Conservation (phyloP, 2,888 invertebrate species). For the Andrena hattorfiana region DNA sequence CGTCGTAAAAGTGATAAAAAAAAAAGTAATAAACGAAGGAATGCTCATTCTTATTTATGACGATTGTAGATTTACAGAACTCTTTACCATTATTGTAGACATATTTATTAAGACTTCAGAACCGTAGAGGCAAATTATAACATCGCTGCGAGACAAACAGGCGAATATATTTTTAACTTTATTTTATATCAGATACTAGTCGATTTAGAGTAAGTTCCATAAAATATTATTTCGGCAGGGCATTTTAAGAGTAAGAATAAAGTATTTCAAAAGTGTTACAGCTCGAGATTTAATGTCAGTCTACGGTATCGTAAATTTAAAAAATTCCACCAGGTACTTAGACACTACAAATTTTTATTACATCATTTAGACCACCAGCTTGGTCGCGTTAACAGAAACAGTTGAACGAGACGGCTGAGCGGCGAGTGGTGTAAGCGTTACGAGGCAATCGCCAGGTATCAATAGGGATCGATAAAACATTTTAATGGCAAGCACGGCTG, state of each 20-base stretch:
- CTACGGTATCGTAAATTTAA: neutral
- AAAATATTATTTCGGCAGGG: slow-evolving; percentile 24
- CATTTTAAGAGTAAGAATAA: slow-evolving; percentile 33
- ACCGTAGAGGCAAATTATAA: neutral
- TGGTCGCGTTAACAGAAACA: neutral
- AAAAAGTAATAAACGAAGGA: neutral
- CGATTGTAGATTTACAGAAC: neutral
- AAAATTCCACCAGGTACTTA: neutral
- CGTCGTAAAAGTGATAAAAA: slow-evolving; percentile 18
- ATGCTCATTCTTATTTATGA: neutral
- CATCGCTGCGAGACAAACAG: neutral
- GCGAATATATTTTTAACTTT: slow-evolving; percentile 40
- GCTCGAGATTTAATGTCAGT: neutral
- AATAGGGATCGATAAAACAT: slow-evolving; percentile 43
- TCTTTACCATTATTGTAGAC: neutral
- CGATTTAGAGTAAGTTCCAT: slow-evolving; percentile 15
- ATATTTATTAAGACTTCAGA: slow-evolving; percentile 2
- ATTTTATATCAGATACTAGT: slow-evolving; percentile 44
- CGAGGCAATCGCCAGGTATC: slow-evolving; percentile 26
- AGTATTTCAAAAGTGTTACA: slow-evolving; percentile 29
- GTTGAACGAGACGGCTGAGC: slow-evolving; percentile 23
- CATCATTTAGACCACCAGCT: slow-evolving; percentile 32
- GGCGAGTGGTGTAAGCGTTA: slow-evolving; percentile 41
- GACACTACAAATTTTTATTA: neutral
- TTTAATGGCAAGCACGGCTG: slow-evolving; percentile 18